Evolutionary conservation across 2,797 vertebrate genomes (phyloP).

Genomic region (Knipowitschia caucasica): DNA sequence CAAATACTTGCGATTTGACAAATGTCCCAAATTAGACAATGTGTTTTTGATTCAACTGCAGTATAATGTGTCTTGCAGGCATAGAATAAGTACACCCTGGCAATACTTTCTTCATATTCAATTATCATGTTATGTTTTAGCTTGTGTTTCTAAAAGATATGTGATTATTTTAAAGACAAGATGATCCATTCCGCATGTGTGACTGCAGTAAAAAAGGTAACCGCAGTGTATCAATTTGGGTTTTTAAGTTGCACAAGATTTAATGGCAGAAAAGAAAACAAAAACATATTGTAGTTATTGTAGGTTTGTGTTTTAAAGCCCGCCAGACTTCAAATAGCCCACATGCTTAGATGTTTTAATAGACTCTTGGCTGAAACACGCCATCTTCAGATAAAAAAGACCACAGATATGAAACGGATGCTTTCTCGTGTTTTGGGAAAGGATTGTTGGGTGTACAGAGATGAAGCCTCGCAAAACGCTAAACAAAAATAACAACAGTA

Average conservation of each 20-base stretch:
- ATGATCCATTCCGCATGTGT: too few species aligned
- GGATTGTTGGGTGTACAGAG: not conserved
- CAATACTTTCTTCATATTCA: too few species aligned
- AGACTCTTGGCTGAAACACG: not conserved
- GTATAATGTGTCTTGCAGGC: too few species aligned
- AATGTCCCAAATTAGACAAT: too few species aligned
- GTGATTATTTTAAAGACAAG: too few species aligned
- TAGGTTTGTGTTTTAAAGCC: conserved; percentile 6
- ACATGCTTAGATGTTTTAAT: conserved; percentile 5
- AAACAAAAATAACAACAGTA: not conserved
- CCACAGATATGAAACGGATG: not conserved
- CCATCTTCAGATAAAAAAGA: conserved; percentile 1
- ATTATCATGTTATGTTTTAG: not conserved
- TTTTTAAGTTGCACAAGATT: conserved; percentile 28
- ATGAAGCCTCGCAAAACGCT: not conserved
- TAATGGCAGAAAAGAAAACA: conserved; percentile 6
- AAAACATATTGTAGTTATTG: conserved; percentile 7
- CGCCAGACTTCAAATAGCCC: conserved; percentile 1
- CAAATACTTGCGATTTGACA: too few species aligned
- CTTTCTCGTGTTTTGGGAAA: not conserved
- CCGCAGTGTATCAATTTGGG: conserved; percentile 6
- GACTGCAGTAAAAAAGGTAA: not conserved
- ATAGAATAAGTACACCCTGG: too few species aligned
- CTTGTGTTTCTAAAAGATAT: not conserved
- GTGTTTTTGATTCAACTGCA: too few species aligned